Conservation (phyloP, 2,888 invertebrate genomes). For the Phrixothrix hirtus region DNA sequence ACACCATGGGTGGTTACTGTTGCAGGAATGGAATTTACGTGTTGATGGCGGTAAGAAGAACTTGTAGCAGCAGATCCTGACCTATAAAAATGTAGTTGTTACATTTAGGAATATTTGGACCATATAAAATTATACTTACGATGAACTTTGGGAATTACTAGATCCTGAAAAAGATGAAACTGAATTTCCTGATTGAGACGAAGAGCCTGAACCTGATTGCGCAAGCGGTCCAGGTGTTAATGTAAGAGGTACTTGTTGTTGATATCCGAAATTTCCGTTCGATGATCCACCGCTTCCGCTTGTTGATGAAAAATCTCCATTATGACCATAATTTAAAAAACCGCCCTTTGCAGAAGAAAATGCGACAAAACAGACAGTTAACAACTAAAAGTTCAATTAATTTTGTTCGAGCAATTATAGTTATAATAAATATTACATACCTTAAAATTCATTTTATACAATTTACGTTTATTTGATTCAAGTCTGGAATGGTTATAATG, state of each 20-base stretch:
- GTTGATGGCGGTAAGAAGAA: constrained; percentile 25
- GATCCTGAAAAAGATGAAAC: constrained; percentile 9
- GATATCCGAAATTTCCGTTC: constrained; percentile 15
- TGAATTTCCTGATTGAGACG: constrained; percentile 8
- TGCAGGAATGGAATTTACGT: constrained; percentile 24
- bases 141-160: background rate
- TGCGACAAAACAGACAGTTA: constrained; percentile 7
- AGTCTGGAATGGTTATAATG: constrained; percentile 6
- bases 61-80: constrained; percentile 21
- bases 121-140: too few relatives aligned
- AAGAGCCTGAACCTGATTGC: constrained; percentile 4
- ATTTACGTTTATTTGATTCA: too few relatives aligned
- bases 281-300: constrained; percentile 6
- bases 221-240: constrained; percentile 21
- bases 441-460: constrained; percentile 22
- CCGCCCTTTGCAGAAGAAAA: constrained; percentile 17
- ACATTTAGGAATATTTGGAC: too few relatives aligned
- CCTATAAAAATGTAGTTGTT: constrained; percentile 6
- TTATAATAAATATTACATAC: constrained; percentile 7
- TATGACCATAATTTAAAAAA: constrained; percentile 21
- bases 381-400: constrained; percentile 10
- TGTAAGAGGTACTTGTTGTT: constrained; percentile 24
- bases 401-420: background rate
- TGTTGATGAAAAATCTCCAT: constrained; percentile 4
- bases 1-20: constrained; percentile 25